phyloP scores from a whole-genome alignment of 1,140 invertebrate genomes.

The Parasteatoda tepidariorum region DNA sequence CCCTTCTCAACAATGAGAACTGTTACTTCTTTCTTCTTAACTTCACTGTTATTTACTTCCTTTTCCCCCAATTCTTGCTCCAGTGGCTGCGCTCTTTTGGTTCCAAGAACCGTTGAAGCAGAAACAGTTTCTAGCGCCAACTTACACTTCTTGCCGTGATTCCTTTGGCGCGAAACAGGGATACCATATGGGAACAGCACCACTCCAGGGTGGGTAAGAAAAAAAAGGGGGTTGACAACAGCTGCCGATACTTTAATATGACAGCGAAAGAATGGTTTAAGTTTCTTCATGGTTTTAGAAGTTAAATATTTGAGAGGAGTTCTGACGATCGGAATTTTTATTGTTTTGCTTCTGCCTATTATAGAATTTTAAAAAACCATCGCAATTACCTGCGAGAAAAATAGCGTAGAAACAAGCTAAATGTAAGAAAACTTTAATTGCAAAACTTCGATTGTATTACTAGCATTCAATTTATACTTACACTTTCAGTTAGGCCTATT shows the following conservation, averaged over 20 bases:
- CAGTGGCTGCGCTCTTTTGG: conserved; percentile 20
- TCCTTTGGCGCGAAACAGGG: background rate
- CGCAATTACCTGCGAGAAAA: no score
- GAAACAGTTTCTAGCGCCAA: conserved; percentile 5
- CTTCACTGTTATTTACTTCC: conserved; percentile 22
- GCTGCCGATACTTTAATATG: conserved; percentile 22
- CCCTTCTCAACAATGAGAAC: conserved; percentile 10
- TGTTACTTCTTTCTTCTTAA: conserved; percentile 2
- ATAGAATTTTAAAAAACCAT: no score
- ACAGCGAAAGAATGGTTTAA: background rate
- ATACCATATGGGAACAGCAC: background rate
- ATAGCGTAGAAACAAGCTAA: no score
- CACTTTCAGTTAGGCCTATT: no score
- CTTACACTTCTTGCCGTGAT: conserved; percentile 10
- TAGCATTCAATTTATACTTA: no score
- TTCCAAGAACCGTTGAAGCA: conserved; percentile 22
- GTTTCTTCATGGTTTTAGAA: no score
- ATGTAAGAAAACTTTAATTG: no score
- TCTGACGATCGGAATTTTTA: no score
- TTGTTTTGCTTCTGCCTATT: no score
- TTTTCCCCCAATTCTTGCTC: conserved; percentile 20
- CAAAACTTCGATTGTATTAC: no score
- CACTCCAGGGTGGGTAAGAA: background rate
- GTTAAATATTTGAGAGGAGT: no score
- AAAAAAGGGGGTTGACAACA: background rate